Evolutionary conservation across 2,797 vertebrate genomes (phyloP), one percentile per base, ranked within the genome.

Genomic region (Yasuhikotakia modesta): DNA sequence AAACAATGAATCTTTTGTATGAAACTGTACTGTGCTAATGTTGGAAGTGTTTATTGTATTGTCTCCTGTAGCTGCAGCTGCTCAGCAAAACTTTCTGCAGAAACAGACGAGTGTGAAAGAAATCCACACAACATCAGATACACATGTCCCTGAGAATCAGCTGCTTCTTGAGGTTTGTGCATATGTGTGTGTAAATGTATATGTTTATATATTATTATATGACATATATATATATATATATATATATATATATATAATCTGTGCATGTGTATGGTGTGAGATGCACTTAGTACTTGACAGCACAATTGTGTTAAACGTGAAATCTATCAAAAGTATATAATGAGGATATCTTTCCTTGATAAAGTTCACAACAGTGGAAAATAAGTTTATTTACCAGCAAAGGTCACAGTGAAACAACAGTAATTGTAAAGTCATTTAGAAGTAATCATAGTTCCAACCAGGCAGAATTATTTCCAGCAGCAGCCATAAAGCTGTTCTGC

Each of bases 131-230:
- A 35, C 85, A n/a, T 35, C 85, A 75, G 81, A 82, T 66, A 69
- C 61, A 66, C 0, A 21, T 0, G 11, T 86, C 79, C 89, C 85
- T 45, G 92, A 93, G 80, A 92, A 88, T 87, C 73, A 87, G 82
- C 91, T 93, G 69, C 88, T 93, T 17, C 88, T 93, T 81, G 92
- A 93, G 82, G 92, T 93, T 87, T 87, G 90, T 68, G 27, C 24
- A 50, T 35, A n/a, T 53, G 67, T 32, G 22, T 32, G 46, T 50
- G 46, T 24, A 43, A 43, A 43, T 43, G 2, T 43, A n/a, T n/a
- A n/a, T n/a, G n/a, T n/a, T n/a, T n/a, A n/a, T n/a, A n/a, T n/a
- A n/a, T n/a, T n/a, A n/a, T n/a, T n/a, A n/a, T n/a, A n/a, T n/a
- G n/a, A n/a, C n/a, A n/a, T n/a, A n/a, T n/a, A n/a, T n/a, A n/a